phyloP scores from a whole-genome alignment of 1,140 invertebrate genomes.

The Ditylenchus dipsaci region DNA sequence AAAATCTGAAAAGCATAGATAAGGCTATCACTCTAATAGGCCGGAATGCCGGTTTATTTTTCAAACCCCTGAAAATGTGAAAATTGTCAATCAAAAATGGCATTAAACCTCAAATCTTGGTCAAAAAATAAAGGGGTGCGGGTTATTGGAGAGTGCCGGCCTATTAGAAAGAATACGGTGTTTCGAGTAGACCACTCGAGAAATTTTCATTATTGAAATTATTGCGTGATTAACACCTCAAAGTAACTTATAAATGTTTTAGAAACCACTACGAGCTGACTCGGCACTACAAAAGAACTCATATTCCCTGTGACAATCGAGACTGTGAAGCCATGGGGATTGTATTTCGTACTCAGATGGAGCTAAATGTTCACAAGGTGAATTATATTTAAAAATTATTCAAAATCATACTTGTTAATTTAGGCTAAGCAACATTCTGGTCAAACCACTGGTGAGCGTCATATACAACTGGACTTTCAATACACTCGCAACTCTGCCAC shows the following conservation, averaged over 20 bases:
- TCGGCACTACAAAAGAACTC: constrained; percentile 36
- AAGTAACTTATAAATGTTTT: constrained; percentile 7
- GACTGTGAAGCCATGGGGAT: constrained; percentile 47
- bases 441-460: not conserved
- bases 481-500: constrained; percentile 13
- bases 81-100: too few relatives aligned
- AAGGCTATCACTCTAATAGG: too few relatives aligned
- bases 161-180: too few relatives aligned
- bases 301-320: constrained; percentile 42
- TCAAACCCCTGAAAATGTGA: too few relatives aligned
- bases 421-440: constrained; percentile 21
- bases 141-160: too few relatives aligned
- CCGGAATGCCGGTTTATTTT: too few relatives aligned
- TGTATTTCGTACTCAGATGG: constrained; percentile 45
- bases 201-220: too few relatives aligned
- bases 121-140: too few relatives aligned
- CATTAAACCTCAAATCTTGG: too few relatives aligned
- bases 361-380: constrained; percentile 45
- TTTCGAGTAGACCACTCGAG: too few relatives aligned
- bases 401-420: not conserved
- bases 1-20: too few relatives aligned
- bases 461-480: constrained; percentile 40
- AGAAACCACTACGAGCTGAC: constrained; percentile 43
- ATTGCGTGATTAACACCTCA: too few relatives aligned
- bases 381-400: not conserved